Evolutionary conservation across 2,888 invertebrate genomes (phyloP).

Genomic region (Parelbella ahira): DNA sequence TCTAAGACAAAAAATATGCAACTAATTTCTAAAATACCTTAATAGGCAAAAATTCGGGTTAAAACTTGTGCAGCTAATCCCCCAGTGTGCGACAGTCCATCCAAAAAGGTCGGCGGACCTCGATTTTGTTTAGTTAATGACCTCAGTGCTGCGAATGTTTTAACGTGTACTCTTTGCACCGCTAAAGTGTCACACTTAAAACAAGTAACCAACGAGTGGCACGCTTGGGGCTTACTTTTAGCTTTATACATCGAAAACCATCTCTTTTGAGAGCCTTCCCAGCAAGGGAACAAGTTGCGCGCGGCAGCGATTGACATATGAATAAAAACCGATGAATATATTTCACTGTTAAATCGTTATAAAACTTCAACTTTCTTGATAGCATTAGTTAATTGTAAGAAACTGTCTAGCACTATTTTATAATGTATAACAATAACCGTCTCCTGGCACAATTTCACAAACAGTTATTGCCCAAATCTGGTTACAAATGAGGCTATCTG

Average conservation of each 20-base stretch:
- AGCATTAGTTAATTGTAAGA: no score
- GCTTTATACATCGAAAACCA: conserved; percentile 33
- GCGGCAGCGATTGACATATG: background rate
- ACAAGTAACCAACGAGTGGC: conserved; percentile 24
- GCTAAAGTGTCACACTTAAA: conserved; percentile 26
- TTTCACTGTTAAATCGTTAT: no score
- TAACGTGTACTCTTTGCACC: conserved; percentile 1
- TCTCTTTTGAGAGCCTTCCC: conserved; percentile 29
- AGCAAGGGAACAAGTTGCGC: background rate
- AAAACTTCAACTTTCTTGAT: no score
- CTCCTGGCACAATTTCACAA: no score
- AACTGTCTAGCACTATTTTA: no score
- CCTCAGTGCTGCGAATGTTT: conserved; percentile 5
- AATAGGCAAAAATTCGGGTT: background rate
- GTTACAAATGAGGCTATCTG: no score
- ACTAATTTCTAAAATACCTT: background rate
- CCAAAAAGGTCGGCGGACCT: background rate
- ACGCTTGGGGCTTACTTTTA: conserved; percentile 16
- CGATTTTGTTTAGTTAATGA: conserved; percentile 1
- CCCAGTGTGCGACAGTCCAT: background rate
- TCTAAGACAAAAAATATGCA: background rate
- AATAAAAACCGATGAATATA: no score
- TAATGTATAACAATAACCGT: no score
- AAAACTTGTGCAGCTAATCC: background rate
- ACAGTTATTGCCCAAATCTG: no score